Conservation (phyloP, 37 sponge, comb jelly and placozoan genomes). For the Theonella swinhoei region DNA sequence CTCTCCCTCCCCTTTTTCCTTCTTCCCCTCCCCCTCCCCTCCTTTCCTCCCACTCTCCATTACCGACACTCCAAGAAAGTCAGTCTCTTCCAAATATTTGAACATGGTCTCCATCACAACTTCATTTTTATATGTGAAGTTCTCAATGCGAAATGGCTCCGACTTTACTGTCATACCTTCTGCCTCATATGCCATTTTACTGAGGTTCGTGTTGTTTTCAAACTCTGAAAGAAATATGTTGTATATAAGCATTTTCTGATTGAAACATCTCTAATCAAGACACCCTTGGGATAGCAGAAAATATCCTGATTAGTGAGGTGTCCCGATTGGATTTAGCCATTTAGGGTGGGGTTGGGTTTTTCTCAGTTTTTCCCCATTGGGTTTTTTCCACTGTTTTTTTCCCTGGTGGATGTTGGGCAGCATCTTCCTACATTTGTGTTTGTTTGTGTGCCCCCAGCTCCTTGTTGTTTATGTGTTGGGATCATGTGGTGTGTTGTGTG, state of each 20-base stretch:
- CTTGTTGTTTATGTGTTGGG: no score
- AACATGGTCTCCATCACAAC: conserved; percentile 11
- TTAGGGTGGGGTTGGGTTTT: no score
- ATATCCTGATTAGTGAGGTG: no score
- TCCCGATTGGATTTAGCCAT: no score
- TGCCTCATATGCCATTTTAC: conserved; percentile 1
- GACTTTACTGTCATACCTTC: not conserved
- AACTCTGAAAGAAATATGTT: not conserved
- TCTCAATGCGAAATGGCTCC: not conserved
- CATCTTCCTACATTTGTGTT: no score
- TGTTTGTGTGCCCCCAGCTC: no score
- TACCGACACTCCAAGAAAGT: not conserved
- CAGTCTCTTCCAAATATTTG: not conserved
- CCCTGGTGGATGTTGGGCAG: no score
- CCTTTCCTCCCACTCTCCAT: not conserved
- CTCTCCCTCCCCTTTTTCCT: not conserved
- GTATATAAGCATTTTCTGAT: not conserved
- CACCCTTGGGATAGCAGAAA: no score
- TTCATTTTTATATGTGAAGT: conserved; percentile 13
- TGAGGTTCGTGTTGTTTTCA: not conserved
- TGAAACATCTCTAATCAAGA: not conserved
- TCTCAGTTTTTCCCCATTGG: no score
- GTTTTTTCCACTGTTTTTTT: no score
- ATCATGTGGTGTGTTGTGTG: no score
- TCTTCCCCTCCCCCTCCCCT: not conserved